phyloP scores from a whole-genome alignment of 2,113 vertebrate species.

The Mustela lutreola region DNA sequence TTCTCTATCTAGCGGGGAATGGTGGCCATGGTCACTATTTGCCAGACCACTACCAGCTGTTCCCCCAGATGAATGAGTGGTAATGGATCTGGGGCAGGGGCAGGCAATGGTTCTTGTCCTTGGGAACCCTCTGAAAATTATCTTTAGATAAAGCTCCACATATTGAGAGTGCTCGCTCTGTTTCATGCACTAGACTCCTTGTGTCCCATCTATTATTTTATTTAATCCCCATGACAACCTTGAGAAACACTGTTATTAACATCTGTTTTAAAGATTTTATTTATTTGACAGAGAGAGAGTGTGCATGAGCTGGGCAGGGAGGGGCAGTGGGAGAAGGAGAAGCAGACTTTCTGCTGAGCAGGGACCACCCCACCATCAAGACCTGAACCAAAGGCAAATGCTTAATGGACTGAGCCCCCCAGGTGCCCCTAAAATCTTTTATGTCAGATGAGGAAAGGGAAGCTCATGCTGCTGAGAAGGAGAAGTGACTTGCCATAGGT shows the following conservation, averaged over 20 bases:
- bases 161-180: background rate
- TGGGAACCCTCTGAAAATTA: background rate
- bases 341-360: background rate
- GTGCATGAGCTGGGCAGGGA: background rate
- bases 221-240: background rate
- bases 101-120: background rate
- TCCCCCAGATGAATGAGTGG: background rate
- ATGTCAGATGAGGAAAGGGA: slow-evolving; percentile 7
- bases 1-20: background rate
- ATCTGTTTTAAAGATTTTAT: background rate
- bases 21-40: background rate
- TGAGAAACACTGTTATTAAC: slow-evolving; percentile 48
- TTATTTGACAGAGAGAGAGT: background rate
- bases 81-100: background rate
- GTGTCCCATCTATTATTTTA: background rate
- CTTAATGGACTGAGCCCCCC: background rate
- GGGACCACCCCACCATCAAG: background rate
- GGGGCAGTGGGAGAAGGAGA: background rate
- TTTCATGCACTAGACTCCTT: slow-evolving; percentile 20
- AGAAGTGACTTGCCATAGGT: background rate
- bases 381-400: background rate
- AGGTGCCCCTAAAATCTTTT: background rate
- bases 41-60: background rate
- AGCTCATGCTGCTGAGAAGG: background rate
- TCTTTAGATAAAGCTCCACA: background rate